Conservation (phyloP, 2,113 vertebrate genomes). For the Hassar affinis region DNA sequence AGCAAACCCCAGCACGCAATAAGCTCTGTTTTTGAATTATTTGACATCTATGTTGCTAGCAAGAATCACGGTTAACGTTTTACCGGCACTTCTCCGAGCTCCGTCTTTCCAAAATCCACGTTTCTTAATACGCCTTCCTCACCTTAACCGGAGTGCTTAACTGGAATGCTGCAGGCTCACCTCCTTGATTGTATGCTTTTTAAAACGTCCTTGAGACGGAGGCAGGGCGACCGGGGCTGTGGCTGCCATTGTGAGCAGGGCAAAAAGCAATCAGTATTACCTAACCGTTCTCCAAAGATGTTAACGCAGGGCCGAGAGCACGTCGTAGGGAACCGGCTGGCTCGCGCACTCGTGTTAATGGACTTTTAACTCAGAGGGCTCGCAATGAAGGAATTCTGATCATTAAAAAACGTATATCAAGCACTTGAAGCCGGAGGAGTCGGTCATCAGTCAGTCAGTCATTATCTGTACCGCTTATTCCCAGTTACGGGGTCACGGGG, state of each 20-base stretch:
- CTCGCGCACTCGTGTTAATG: slow-evolving; percentile 32
- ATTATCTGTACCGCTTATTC: no score
- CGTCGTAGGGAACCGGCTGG: slow-evolving; percentile 45
- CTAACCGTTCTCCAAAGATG: slow-evolving; percentile 41
- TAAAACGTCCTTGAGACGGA: slow-evolving; percentile 51
- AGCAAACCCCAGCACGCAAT: neutral
- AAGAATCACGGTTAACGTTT: neutral
- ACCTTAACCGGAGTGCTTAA: slow-evolving; percentile 19
- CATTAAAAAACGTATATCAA: no score
- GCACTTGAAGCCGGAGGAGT: neutral
- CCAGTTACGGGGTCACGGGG: no score
- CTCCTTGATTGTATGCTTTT: slow-evolving; percentile 37
- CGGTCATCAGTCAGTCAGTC: no score
- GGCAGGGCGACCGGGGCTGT: slow-evolving; percentile 25
- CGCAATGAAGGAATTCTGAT: slow-evolving; percentile 37
- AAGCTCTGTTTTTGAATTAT: neutral
- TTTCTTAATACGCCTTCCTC: neutral
- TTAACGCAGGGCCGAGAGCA: slow-evolving; percentile 49
- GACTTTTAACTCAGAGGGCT: slow-evolving; percentile 17
- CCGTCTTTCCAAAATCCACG: neutral
- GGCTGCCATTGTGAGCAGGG: slow-evolving; percentile 32
- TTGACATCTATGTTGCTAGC: neutral
- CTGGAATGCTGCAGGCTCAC: slow-evolving; percentile 24
- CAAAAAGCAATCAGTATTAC: slow-evolving; percentile 50
- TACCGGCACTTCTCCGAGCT: no score